Conservation (phyloP, 53 echinoderm and acorn worm species). For the Antedon mediterranea region DNA sequence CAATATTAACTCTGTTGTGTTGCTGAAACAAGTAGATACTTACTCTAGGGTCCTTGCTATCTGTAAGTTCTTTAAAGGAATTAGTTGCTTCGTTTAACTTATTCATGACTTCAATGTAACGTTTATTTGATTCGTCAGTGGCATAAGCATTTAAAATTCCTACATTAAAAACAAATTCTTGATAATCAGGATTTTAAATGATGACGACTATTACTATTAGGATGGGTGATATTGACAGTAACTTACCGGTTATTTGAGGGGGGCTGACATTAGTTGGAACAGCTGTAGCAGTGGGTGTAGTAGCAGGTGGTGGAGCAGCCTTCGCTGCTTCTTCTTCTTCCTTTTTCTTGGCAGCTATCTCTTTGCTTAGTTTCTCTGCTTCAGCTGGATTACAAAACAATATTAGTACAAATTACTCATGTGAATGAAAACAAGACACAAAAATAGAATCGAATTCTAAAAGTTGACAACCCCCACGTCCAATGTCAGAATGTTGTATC, state of each 20-base stretch:
- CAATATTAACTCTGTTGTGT: no score
- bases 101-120: not conserved
- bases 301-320: slow-evolving; percentile 9
- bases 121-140: not conserved
- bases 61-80: not conserved
- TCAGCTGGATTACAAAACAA: no score
- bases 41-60: not conserved
- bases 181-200: no score
- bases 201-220: not conserved
- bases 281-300: slow-evolving; percentile 4
- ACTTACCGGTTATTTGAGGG: not conserved
- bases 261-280: not conserved
- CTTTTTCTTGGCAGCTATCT: slow-evolving; percentile 32
- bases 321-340: slow-evolving; percentile 21
- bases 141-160: not conserved
- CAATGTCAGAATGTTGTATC: no score
- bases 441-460: no score
- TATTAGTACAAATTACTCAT: no score
- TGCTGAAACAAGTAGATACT: no score
- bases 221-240: not conserved
- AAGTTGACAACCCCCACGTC: no score
- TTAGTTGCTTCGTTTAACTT: not conserved
- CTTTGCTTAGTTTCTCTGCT: slow-evolving; percentile 34
- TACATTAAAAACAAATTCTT: no score
- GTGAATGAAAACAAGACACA: no score